These are phyloP conservation scores for Mormyrus proboscirostris DNA, from an alignment of 2,797 vertebrate genomes.

Conservation along the genomic window DNA sequence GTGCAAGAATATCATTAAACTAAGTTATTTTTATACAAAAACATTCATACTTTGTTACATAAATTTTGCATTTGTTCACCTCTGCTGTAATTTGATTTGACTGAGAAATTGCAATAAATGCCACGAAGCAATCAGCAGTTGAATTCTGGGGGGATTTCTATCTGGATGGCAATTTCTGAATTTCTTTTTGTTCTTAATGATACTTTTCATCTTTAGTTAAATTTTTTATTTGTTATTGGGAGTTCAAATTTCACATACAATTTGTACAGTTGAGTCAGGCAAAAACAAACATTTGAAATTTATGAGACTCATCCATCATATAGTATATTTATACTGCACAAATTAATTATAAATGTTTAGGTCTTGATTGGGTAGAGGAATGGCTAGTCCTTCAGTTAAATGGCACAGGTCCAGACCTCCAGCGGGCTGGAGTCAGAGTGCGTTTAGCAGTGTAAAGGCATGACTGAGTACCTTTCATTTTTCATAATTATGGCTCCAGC, in stretches of 20 bases:
- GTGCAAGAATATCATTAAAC: neutral
- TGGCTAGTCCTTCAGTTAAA: neutral
- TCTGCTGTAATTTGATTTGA: neutral
- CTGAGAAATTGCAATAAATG: constrained; percentile 6
- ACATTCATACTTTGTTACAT: neutral
- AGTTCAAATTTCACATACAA: neutral
- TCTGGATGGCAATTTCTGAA: neutral
- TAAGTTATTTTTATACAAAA: neutral
- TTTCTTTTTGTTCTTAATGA: neutral
- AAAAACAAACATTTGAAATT: neutral
- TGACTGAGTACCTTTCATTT: neutral
- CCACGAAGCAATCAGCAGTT: neutral
- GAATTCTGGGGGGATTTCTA: neutral
- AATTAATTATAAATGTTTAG: neutral
- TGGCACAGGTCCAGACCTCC: neutral
- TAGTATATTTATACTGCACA: neutral
- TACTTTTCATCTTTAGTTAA: neutral
- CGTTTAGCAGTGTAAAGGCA: neutral
- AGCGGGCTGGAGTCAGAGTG: neutral
- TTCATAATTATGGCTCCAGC: neutral
- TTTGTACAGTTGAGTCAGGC: neutral
- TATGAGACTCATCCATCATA: neutral
- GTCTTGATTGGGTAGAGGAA: neutral
- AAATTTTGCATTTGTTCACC: neutral
- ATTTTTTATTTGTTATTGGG: neutral